A percentile compares a stretch with the other conserved stretches of the same genome.
These are phyloP conservation scores for Tonatia bakeri DNA, from an alignment of 2,113 vertebrate species.

Conservation along the genomic window DNA sequence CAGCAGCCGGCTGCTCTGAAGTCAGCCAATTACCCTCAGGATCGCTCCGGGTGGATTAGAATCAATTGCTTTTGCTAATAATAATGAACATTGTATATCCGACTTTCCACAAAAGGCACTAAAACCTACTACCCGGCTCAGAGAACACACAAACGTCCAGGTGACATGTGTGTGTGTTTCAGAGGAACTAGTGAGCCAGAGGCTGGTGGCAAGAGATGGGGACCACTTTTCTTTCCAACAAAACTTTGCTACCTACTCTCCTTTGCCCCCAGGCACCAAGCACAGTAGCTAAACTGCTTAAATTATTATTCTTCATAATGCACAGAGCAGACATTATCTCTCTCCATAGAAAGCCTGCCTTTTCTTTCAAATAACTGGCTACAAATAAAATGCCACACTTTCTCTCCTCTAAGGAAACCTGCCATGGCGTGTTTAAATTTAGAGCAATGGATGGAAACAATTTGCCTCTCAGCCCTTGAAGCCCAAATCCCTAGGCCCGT, in stretches of 20 bases:
- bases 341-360: conserved; percentile 22
- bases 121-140: neutral
- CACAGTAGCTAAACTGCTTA: neutral
- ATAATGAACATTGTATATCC: neutral
- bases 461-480: conserved; percentile 17
- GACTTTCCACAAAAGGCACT: neutral
- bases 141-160: neutral
- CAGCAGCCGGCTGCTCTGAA: neutral
- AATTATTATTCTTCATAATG: conserved; percentile 9
- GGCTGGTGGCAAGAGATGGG: neutral
- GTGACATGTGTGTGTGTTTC: neutral
- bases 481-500: conserved; percentile 12
- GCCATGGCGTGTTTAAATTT: conserved; percentile 10
- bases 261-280: neutral
- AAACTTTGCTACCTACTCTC: neutral
- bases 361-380: conserved; percentile 40
- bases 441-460: neutral
- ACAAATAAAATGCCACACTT: conserved; percentile 5
- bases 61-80: neutral
- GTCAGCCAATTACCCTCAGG: neutral
- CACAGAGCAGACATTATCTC: neutral
- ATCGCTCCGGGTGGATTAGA: neutral
- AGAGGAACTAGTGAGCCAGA: neutral
- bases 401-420: conserved; percentile 18
- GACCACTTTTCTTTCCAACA: neutral